These are phyloP conservation scores for Tiliqua scincoides DNA, from an alignment of 2,113 vertebrate genomes.

Conservation along the genomic window DNA sequence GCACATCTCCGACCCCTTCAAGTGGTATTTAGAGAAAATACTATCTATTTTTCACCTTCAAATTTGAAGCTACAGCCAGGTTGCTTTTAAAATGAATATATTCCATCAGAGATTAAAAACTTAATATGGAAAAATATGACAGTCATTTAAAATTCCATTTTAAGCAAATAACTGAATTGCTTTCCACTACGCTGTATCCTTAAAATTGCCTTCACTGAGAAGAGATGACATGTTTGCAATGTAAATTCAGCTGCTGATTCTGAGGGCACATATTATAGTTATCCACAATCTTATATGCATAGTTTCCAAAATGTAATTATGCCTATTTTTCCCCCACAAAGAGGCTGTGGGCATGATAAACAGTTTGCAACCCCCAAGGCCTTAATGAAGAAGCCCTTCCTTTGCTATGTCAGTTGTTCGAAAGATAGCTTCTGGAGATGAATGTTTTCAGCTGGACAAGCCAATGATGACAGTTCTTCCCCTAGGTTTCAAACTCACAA, in stretches of 20 bases:
- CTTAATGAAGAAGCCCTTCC: constrained; percentile 35
- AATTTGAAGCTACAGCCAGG: background rate
- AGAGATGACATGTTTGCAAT: constrained; percentile 19
- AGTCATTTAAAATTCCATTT: constrained; percentile 12
- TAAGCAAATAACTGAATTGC: background rate
- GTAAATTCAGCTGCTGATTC: constrained; percentile 26
- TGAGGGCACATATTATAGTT: constrained; percentile 33
- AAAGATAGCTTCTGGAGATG: constrained; percentile 55
- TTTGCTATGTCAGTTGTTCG: constrained; percentile 59
- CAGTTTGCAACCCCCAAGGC: constrained; percentile 31
- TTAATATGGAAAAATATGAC: background rate
- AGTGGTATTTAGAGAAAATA: background rate
- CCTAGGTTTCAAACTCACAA: constrained; percentile 52
- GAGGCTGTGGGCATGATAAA: constrained; percentile 52
- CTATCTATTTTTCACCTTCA: background rate
- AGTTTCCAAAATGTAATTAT: constrained; percentile 47
- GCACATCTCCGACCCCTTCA: background rate
- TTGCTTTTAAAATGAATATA: background rate
- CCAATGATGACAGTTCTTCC: constrained; percentile 59
- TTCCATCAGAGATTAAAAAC: background rate
- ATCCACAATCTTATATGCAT: constrained; percentile 28
- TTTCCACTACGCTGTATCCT: background rate
- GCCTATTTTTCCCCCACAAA: background rate
- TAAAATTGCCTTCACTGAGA: background rate
- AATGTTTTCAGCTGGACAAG: background rate